Evolutionary conservation across 2,113 vertebrate species (phyloP), one percentile per base, ranked within the genome.

Genomic region (Cochlearius cochlearius): DNA sequence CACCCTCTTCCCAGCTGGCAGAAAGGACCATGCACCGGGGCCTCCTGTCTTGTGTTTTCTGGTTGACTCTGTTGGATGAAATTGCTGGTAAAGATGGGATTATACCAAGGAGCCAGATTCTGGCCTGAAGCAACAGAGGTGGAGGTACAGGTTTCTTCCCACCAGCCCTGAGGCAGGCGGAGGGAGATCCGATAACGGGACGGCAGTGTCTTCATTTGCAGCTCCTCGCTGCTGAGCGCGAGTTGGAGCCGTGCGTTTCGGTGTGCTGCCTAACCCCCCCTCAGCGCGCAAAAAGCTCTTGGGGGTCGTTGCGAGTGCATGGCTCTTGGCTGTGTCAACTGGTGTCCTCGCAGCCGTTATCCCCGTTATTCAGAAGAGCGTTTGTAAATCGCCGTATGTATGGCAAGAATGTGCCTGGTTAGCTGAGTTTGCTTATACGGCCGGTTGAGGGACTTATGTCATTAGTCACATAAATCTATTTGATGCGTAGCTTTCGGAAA

Each of bases 221-320:
- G 47, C 55, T 80, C 32, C 60, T 80, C 2, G 7, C 27, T 1
- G 15, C 36, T 32, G 30, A 63, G 23, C 21, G 0, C 3, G 60
- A 56, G 60, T 16, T 0, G 1, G 63, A 91, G 56, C 62, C 4
- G 0, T 27, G 30, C 2, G 0, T 72, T 82, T 52, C 3, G 1
- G 10, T 5, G 13, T 56, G 39, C 25, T 55, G 38, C 38, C 66
- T 36, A 58, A 50, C 43, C 53, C 39, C 43, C 53, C 39, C 0
- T 2, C 25, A 6, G 15, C 12, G 22, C 53, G 9, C 22, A 11
- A 50, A 63, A 53, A 73, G 16, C 71, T 73, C 5, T n/a, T 32
- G 15, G 50, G 66, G 50, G 38, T 64, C 36, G 6, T 3, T 53
- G 25, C 0, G 2, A 73, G 29, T 30, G 56, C 38, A 4, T 5